Percentiles rank a stretch among this genome's conserved stretches.
Evolutionary conservation across 2,888 invertebrate genomes (phyloP).

Genomic region (Neoscelio sp.): DNA sequence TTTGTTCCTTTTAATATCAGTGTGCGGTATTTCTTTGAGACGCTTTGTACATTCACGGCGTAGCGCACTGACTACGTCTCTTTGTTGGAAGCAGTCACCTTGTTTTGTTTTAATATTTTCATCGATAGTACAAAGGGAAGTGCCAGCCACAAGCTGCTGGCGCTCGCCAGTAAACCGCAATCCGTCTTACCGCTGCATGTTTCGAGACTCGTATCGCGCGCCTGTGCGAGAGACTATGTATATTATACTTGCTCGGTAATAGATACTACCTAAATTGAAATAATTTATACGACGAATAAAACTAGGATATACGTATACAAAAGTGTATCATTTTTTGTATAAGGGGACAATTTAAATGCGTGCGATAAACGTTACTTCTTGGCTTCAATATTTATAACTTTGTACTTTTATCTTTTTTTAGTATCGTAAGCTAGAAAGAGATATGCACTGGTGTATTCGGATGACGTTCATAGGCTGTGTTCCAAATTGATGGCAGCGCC

Average conservation of each 20-base stretch:
- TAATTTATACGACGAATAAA: not conserved
- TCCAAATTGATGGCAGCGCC: too few species aligned
- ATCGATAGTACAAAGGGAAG: slow-evolving; percentile 66
- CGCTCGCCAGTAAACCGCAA: slow-evolving; percentile 61
- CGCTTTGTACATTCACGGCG: slow-evolving; percentile 43
- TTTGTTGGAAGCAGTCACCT: slow-evolving; percentile 57
- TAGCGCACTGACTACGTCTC: slow-evolving; percentile 38
- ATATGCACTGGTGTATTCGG: too few species aligned
- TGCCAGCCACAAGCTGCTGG: slow-evolving; percentile 61
- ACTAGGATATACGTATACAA: not conserved
- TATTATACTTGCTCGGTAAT: slow-evolving; percentile 45
- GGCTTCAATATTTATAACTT: too few species aligned
- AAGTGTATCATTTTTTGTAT: not conserved
- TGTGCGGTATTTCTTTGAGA: slow-evolving; percentile 59
- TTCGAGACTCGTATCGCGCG: slow-evolving; percentile 47
- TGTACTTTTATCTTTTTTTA: too few species aligned
- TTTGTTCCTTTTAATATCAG: slow-evolving; percentile 52
- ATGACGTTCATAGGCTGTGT: too few species aligned
- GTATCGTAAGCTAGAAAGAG: too few species aligned
- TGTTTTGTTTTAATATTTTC: slow-evolving; percentile 68
- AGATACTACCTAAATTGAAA: slow-evolving; percentile 51
- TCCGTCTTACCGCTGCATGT: slow-evolving; percentile 62
- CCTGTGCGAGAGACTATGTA: slow-evolving; percentile 36
- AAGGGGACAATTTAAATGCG: not conserved
- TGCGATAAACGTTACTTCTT: too few species aligned